Base-by-base conservation (phyloP, 2,113 vertebrate genomes). In the Etia nguti region DNA sequence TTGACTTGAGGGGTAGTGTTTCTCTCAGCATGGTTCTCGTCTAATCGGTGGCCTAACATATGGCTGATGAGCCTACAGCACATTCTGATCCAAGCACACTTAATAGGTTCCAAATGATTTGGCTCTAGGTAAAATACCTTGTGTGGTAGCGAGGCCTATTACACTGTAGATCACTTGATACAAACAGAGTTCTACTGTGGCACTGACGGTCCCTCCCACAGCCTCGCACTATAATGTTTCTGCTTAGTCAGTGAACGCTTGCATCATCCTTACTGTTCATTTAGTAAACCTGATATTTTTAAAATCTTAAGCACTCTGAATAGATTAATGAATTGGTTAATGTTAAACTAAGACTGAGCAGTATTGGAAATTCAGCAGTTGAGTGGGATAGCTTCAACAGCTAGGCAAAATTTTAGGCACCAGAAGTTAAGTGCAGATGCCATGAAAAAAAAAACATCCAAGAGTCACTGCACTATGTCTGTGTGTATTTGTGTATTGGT, bases 41-140 rank as follows among this genome's bases (percentile, higher is more conserved):
- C 93, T 94, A 92, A 93, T 96, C 85, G 55, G 80, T 73, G 26
- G 86, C 60, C 54, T 83, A 91, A 88, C 93, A 95, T 94, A 94
- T 94, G 94, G 92, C 84, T 80, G 89, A 88, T 91, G 79, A 93
- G 90, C 90, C 86, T 57, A 81, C 77, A 92, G 92, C 83, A 52
- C 73, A 83, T 86, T 90, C 80, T 86, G 88, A 80, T 87, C 86
- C 89, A 91, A 85, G 81, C 65, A 29, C 86, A 80, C 50, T 86
- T 90, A 82, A 86, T 88, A 83, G 65, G 75, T 86, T 84, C 52
- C 60, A 81, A 87, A 81, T 88, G 81, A 89, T 86, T 90, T 88
- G 54, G 86, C 92, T 93, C 34, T 34, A 83, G 83, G 88, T 92
- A 48, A 85, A 87, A 82, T 50, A 80, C 10, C 79, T 86, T 81